Percentiles rank a stretch among this genome's conserved stretches.
Conservation (phyloP, 2,888 invertebrate genomes). For the Dicycla oo region DNA sequence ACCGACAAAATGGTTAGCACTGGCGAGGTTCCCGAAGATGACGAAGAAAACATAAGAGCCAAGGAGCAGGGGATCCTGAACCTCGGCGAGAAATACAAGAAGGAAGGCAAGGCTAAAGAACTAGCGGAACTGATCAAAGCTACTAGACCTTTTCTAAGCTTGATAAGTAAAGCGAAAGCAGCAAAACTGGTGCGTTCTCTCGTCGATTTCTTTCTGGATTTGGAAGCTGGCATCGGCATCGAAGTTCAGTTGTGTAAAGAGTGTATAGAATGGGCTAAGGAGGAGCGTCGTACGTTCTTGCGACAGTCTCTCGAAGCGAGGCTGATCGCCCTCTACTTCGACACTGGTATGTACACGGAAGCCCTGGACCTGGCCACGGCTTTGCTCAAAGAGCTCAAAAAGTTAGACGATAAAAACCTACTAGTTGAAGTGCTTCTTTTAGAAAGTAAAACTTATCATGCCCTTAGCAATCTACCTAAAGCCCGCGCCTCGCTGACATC, state of each 20-base stretch:
- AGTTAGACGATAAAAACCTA: constrained; percentile 99
- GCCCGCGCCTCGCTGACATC: constrained; percentile 99
- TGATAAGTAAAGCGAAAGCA: constrained; percentile 99
- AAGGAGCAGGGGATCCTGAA: constrained; percentile 98
- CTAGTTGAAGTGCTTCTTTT: constrained; percentile 99
- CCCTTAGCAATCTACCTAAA: constrained; percentile 98
- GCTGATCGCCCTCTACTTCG: constrained; percentile 98
- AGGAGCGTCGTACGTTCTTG: constrained; percentile 98
- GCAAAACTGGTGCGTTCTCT: constrained; percentile 99
- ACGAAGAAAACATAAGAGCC: constrained; percentile 97
- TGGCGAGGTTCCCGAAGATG: constrained; percentile 94
- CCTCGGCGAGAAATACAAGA: constrained; percentile 97
- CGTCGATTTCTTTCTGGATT: constrained; percentile 99
- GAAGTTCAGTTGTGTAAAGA: constrained; percentile 98
- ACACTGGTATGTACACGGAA: constrained; percentile 97
- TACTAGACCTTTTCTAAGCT: constrained; percentile 97
- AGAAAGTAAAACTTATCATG: constrained; percentile 99
- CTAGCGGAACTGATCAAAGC: constrained; percentile 97
- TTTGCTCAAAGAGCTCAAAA: constrained; percentile 98
- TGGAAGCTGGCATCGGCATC: constrained; percentile 98
- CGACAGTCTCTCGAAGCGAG: constrained; percentile 98
- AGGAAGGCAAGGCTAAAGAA: constrained; percentile 98
- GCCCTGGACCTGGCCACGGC: constrained; percentile 96
- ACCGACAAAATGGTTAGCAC: constrained; percentile 95
- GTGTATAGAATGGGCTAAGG: constrained; percentile 99